Evolutionary conservation across 1,140 invertebrate species (phyloP).

Genomic region (Paramacrobiotus metropolitanus): DNA sequence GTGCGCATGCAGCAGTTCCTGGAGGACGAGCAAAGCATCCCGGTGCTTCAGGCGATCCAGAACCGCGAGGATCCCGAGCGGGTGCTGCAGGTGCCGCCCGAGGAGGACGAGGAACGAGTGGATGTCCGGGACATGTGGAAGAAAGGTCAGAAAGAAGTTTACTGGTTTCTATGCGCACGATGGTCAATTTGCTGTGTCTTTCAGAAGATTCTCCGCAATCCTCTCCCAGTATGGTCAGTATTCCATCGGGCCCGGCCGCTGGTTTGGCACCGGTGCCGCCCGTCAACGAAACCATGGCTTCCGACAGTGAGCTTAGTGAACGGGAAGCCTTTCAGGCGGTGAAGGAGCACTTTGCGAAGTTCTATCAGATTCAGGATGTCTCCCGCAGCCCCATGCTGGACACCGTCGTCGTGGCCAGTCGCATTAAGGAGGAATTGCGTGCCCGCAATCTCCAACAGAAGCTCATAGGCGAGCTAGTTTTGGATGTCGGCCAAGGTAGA

Average conservation of each 20-base stretch:
- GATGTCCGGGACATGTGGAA: neutral
- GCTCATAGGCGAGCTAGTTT: conserved; percentile 29
- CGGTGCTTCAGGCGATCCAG: conserved; percentile 81
- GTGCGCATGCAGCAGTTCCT: conserved; percentile 96
- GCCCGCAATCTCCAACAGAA: conserved; percentile 96
- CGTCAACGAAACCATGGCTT: neutral
- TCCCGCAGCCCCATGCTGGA: conserved; percentile 32
- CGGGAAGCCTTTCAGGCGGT: conserved; percentile 3
- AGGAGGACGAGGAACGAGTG: conserved; percentile 45
- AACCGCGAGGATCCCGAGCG: conserved; percentile 84
- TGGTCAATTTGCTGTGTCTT: neutral
- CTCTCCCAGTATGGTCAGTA: conserved; percentile 9
- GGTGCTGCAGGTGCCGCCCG: conserved; percentile 56
- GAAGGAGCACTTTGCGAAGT: conserved; percentile 1
- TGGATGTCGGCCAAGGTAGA: conserved; percentile 7
- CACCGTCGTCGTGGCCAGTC: conserved; percentile 81
- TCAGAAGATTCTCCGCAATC: conserved; percentile 1
- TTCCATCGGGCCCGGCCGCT: neutral
- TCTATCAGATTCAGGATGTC: neutral
- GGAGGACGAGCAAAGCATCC: conserved; percentile 85
- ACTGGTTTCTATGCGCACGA: conserved; percentile 1
- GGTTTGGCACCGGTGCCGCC: neutral
- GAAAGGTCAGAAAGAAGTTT: neutral
- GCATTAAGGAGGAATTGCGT: conserved; percentile 82
- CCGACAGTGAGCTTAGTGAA: neutral